Percentiles rank a stretch among this genome's conserved stretches.
Conservation (phyloP, 2,888 invertebrate species). For the Xanthia icteritia region DNA sequence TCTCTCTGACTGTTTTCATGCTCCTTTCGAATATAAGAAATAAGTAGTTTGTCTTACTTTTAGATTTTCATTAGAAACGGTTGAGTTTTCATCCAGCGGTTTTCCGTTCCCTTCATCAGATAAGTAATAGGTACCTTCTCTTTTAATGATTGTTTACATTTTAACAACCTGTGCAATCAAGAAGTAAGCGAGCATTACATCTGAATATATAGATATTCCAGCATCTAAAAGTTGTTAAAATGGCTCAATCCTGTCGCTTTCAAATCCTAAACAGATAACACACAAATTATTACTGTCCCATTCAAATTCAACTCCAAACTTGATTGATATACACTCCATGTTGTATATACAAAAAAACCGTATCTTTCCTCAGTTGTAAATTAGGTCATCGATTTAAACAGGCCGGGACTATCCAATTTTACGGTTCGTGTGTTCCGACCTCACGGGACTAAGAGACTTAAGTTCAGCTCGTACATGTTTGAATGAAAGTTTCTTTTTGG, state of each 20-base stretch:
- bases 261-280: background rate
- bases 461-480: slow-evolving; percentile 43
- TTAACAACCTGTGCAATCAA: background rate
- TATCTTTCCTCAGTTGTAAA: slow-evolving; percentile 61
- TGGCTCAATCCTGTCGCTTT: background rate
- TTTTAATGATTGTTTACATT: too few relatives aligned
- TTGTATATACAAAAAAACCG: slow-evolving; percentile 24
- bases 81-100: background rate
- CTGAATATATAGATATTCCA: background rate
- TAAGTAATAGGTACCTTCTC: background rate
- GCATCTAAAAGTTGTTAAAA: too few relatives aligned
- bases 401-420: slow-evolving; percentile 77
- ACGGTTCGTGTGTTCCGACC: slow-evolving; percentile 68
- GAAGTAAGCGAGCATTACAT: background rate
- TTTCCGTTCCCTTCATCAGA: background rate
- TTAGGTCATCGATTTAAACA: slow-evolving; percentile 78
- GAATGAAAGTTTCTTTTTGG: slow-evolving; percentile 40
- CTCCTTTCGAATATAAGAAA: too few relatives aligned
- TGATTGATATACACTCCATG: slow-evolving; percentile 32
- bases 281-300: background rate
- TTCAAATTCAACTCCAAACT: slow-evolving; percentile 30
- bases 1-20: background rate
- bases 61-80: background rate
- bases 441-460: slow-evolving; percentile 62
- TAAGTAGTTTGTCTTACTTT: background rate